Evolutionary conservation across 2,888 invertebrate species (phyloP).

Genomic region (Hetaerina titia): DNA sequence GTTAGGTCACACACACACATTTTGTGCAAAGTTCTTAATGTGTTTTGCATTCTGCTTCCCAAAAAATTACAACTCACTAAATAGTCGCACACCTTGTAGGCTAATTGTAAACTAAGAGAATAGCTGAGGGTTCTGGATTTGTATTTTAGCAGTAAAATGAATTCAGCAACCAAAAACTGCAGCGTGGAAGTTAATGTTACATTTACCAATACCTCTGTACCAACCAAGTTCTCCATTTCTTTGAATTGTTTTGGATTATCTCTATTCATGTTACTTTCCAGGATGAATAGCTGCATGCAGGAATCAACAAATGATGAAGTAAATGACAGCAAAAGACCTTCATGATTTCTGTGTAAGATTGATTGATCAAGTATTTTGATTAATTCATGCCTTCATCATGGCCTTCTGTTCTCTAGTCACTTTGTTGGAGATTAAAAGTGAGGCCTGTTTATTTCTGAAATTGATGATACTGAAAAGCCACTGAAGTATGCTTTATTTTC

Average conservation of each 20-base stretch:
- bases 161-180: no score
- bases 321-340: slow-evolving; percentile 8
- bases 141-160: no score
- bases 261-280: neutral
- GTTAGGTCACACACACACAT: no score
- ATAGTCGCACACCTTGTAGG: no score
- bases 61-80: no score
- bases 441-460: slow-evolving; percentile 49
- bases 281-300: slow-evolving; percentile 42
- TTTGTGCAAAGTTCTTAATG: no score
- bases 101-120: no score
- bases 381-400: slow-evolving; percentile 56
- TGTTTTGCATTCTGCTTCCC: no score
- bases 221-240: neutral
- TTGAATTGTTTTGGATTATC: neutral
- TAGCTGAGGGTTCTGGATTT: no score
- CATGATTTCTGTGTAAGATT: slow-evolving; percentile 39
- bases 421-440: slow-evolving; percentile 51
- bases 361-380: slow-evolving; percentile 48
- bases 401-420: slow-evolving; percentile 65
- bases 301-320: neutral
- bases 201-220: neutral
- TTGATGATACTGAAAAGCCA: neutral
- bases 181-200: neutral
- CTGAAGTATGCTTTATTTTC: slow-evolving; percentile 9